phyloP scores from a whole-genome alignment of 2,888 invertebrate species.

The Aphodius sticticus region DNA sequence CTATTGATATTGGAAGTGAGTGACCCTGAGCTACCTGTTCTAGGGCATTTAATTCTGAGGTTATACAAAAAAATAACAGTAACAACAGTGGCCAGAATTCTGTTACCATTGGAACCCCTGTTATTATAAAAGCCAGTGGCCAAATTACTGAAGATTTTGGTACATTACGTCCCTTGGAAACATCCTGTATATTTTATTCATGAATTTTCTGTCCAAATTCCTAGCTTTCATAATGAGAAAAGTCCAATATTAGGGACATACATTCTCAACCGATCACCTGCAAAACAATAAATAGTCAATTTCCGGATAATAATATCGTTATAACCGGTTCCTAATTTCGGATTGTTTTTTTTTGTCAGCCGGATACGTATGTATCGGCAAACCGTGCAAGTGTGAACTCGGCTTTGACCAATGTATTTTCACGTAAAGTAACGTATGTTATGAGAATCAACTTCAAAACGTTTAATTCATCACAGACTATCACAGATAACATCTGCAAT shows the following conservation, averaged over 20 bases:
- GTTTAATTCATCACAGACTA: constrained; percentile 57
- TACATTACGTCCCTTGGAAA: no score
- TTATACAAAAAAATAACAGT: constrained; percentile 41
- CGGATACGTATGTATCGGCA: background rate
- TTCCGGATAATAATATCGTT: background rate
- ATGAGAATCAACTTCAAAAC: background rate
- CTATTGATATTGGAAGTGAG: constrained; percentile 61
- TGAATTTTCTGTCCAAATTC: background rate
- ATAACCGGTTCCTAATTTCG: background rate
- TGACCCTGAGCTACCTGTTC: constrained; percentile 61
- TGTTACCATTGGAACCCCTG: background rate
- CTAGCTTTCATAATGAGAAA: background rate
- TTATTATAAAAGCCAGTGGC: background rate
- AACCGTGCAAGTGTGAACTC: background rate
- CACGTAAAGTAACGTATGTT: background rate
- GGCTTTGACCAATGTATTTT: background rate
- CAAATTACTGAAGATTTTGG: background rate
- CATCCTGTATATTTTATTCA: no score
- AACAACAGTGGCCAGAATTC: constrained; percentile 28
- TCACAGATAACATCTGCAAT: constrained; percentile 61
- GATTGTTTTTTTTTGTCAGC: background rate
- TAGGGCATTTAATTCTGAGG: constrained; percentile 43
- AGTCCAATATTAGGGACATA: background rate
- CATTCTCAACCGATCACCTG: background rate
- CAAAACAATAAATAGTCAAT: background rate